Conservation (phyloP, 2,888 invertebrate species). For the Chaetoderma sp. region DNA sequence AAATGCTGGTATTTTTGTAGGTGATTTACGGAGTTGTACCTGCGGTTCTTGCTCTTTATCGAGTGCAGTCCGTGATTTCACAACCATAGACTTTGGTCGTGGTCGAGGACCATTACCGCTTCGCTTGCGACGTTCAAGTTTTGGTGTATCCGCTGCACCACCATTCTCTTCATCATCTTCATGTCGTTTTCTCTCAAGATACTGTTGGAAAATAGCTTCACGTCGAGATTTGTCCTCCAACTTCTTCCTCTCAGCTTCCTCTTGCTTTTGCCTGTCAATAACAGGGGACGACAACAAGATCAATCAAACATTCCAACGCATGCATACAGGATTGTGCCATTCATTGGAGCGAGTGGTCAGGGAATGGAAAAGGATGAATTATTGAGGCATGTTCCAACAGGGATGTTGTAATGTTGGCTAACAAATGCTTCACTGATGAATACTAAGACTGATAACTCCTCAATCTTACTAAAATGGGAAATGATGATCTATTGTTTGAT, state of each 20-base stretch:
- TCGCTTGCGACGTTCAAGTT: constrained; percentile 18
- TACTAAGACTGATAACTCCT: too few relatives aligned
- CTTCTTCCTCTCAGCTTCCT: constrained; percentile 76
- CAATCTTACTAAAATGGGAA: too few relatives aligned
- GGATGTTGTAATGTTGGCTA: too few relatives aligned
- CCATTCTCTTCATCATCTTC: constrained; percentile 80
- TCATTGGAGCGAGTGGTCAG: too few relatives aligned
- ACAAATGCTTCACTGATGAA: too few relatives aligned
- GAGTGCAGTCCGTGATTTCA: constrained; percentile 32
- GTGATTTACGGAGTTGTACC: not conserved
- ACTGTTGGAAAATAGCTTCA: constrained; percentile 90
- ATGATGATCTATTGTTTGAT: too few relatives aligned
- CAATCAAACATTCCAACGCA: too few relatives aligned
- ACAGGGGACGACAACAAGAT: not conserved
- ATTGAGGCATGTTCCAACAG: too few relatives aligned
- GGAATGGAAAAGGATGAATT: too few relatives aligned
- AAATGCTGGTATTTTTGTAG: too few relatives aligned
- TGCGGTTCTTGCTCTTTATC: constrained; percentile 5
- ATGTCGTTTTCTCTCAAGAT: constrained; percentile 91
- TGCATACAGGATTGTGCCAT: too few relatives aligned
- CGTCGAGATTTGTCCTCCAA: constrained; percentile 90
- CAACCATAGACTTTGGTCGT: constrained; percentile 60
- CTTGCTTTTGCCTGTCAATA: constrained; percentile 76
- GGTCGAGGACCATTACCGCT: constrained; percentile 38
- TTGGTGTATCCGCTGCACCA: constrained; percentile 16